Conservation (phyloP, 2,888 invertebrate species). For the Desoria tigrina region DNA sequence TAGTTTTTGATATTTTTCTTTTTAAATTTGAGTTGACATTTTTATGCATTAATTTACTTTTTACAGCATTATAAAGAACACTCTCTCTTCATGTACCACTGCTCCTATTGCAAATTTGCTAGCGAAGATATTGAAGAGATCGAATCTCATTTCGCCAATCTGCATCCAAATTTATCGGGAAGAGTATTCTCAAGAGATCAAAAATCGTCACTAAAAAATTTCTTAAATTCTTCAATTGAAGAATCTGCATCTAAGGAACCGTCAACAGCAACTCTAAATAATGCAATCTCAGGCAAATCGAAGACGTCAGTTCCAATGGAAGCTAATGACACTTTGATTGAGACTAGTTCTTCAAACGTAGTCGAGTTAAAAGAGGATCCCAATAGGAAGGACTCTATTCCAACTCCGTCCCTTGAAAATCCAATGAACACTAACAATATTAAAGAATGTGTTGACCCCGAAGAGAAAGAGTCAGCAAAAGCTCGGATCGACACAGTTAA, state of each 20-base stretch:
- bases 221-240: not conserved
- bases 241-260: not conserved
- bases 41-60: conserved; percentile 14
- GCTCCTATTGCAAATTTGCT: conserved; percentile 60
- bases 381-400: too few species aligned
- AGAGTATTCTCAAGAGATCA: conserved; percentile 49
- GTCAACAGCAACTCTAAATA: not conserved
- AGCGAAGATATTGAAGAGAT: conserved; percentile 57
- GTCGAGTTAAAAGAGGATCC: too few species aligned
- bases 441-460: too few species aligned
- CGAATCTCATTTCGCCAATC: conserved; percentile 57
- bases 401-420: too few species aligned
- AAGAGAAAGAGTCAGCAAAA: too few species aligned
- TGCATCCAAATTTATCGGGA: conserved; percentile 53
- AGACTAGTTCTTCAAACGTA: too few species aligned
- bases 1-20: too few species aligned
- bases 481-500: too few species aligned
- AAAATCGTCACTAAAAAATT: conserved; percentile 31
- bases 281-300: not conserved
- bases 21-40: conserved; percentile 4
- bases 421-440: too few species aligned
- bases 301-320: too few species aligned
- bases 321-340: too few species aligned
- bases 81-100: conserved; percentile 59
- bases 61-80: conserved; percentile 59